Conservation (phyloP, 2,113 vertebrate genomes). For the Rhizomys pruinosus region DNA sequence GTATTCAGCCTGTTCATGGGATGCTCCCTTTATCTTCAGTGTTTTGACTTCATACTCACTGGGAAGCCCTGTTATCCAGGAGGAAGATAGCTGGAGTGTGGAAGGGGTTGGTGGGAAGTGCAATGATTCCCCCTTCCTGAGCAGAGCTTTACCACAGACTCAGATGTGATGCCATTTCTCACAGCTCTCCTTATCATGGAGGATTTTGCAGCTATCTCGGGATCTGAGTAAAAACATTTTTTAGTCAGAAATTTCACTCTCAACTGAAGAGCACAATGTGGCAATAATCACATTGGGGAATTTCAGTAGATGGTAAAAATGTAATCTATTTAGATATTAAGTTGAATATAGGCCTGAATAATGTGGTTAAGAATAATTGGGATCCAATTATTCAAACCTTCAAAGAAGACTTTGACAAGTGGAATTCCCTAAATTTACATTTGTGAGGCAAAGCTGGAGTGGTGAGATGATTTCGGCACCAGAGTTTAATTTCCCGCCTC, state of each 20-base stretch:
- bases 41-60: conserved; percentile 71
- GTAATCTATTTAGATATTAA: conserved; percentile 81
- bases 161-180: conserved; percentile 66
- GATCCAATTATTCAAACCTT: conserved; percentile 79
- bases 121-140: conserved; percentile 48
- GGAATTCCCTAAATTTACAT: conserved; percentile 83
- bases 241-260: conserved; percentile 78
- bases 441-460: conserved; percentile 67
- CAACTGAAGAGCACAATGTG: conserved; percentile 75
- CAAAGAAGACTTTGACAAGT: conserved; percentile 81
- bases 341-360: conserved; percentile 79
- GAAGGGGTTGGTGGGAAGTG: conserved; percentile 50
- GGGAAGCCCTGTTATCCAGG: conserved; percentile 62
- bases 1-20: conserved; percentile 7
- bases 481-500: conserved; percentile 77
- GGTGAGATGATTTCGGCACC: conserved; percentile 76
- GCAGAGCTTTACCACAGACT: conserved; percentile 56
- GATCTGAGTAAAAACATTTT: conserved; percentile 75
- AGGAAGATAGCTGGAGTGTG: conserved; percentile 51
- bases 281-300: conserved; percentile 79
- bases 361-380: conserved; percentile 83
- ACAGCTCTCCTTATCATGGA: conserved; percentile 58
- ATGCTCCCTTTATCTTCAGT: conserved; percentile 44
- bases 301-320: conserved; percentile 78
- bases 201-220: conserved; percentile 70